A percentile compares a stretch with the other conserved stretches of the same genome.
Conservation (phyloP, 2,797 vertebrate species). For the Spheniscus humboldti region DNA sequence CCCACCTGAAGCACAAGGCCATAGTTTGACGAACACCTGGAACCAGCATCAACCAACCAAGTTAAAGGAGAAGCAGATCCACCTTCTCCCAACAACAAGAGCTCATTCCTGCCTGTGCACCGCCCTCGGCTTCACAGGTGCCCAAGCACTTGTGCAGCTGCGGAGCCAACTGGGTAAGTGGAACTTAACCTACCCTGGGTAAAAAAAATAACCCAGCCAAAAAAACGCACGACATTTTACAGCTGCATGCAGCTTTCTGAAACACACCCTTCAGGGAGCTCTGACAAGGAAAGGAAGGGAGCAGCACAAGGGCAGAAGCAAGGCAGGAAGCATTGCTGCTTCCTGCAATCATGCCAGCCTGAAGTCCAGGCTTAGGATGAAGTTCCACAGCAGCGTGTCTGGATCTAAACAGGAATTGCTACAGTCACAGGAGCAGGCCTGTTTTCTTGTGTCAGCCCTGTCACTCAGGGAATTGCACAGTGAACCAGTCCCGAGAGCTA, state of each 20-base stretch:
- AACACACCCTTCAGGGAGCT: neutral
- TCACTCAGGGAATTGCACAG: accelerated
- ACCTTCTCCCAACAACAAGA: neutral
- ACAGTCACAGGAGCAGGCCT: neutral
- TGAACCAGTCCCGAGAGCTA: neutral
- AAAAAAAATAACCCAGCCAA: neutral
- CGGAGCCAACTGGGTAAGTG: accelerated
- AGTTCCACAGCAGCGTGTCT: neutral
- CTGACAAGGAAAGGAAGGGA: neutral
- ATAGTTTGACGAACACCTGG: neutral
- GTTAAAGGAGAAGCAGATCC: neutral
- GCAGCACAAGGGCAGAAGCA: accelerated
- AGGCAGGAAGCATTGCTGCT: neutral
- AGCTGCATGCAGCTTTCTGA: neutral
- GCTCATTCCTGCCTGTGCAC: neutral
- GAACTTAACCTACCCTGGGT: neutral
- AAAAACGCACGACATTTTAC: neutral
- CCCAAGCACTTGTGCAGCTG: neutral
- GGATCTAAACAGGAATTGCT: neutral
- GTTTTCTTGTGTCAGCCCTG: neutral
- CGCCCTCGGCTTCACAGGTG: neutral
- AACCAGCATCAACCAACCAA: neutral
- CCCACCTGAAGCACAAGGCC: neutral
- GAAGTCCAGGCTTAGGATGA: neutral
- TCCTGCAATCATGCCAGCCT: neutral